Evolutionary conservation across 2,113 vertebrate species (phyloP).

Genomic region (Tychaedon coryphoeus): DNA sequence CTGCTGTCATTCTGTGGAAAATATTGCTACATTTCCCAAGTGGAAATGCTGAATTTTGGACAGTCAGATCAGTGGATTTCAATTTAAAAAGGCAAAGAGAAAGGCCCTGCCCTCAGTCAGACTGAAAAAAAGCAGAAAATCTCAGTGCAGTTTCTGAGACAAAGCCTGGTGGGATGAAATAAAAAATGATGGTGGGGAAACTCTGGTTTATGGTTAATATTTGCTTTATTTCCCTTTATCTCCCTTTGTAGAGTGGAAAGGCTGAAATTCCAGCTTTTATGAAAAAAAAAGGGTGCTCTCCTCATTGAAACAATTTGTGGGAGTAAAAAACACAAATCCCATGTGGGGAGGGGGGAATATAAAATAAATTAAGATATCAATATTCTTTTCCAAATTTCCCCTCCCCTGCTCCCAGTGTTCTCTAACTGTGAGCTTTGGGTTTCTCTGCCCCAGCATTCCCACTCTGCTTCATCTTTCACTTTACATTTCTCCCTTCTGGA

Average conservation of each 20-base stretch:
- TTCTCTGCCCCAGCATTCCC: background rate
- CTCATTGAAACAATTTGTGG: background rate
- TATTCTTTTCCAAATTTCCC: background rate
- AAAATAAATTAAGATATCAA: background rate
- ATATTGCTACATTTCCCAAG: background rate
- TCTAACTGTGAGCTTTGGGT: background rate
- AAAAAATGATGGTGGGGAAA: background rate
- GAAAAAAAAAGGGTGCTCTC: background rate
- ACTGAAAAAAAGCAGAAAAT: background rate
- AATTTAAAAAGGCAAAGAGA: background rate
- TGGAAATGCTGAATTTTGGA: background rate
- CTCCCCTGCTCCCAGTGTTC: background rate
- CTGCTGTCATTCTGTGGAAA: background rate
- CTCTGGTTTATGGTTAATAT: background rate
- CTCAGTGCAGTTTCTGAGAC: background rate
- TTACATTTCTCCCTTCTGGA: background rate
- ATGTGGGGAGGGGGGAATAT: fast-evolving
- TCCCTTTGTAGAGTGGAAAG: background rate
- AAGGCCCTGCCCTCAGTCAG: background rate
- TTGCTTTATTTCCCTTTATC: background rate
- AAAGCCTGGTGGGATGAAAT: background rate
- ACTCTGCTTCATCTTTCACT: background rate
- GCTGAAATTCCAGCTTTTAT: background rate
- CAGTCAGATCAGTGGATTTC: background rate
- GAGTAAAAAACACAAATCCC: background rate